Evolutionary conservation across 2,888 invertebrate genomes (phyloP).

Genomic region (Clitarchus hookeri): DNA sequence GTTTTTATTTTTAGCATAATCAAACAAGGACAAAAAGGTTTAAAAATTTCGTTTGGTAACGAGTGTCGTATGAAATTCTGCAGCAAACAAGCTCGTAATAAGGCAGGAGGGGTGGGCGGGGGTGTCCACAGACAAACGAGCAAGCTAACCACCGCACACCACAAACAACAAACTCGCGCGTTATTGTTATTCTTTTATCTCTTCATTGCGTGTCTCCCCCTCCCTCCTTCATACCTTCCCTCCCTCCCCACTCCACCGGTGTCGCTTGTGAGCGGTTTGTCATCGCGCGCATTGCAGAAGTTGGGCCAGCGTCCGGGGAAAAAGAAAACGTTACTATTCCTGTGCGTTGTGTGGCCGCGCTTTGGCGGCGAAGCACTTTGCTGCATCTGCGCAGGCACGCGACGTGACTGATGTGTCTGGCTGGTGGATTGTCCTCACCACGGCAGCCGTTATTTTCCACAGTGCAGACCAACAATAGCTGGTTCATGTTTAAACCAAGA

Average conservation of each 20-base stretch:
- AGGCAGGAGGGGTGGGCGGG: neutral
- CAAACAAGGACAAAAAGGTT: neutral
- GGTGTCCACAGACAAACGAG: neutral
- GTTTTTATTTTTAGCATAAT: neutral
- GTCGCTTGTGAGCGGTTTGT: neutral
- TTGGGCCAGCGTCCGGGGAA: no score
- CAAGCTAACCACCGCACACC: neutral
- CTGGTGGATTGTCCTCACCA: no score
- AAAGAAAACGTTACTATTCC: no score
- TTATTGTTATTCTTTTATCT: neutral
- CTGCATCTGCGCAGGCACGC: no score
- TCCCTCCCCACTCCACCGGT: no score
- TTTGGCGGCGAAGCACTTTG: no score
- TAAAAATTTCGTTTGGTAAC: neutral
- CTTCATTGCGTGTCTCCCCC: neutral
- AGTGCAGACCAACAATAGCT: no score
- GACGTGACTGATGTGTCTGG: no score
- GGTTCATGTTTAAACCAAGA: no score
- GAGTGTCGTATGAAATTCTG: neutral
- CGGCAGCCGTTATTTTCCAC: no score
- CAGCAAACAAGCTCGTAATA: neutral
- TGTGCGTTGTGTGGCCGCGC: no score
- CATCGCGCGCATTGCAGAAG: neutral
- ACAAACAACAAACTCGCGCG: neutral
- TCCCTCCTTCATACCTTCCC: no score